Conservation (phyloP, 1,140 invertebrate species). For the Acromyrmex heyeri region DNA sequence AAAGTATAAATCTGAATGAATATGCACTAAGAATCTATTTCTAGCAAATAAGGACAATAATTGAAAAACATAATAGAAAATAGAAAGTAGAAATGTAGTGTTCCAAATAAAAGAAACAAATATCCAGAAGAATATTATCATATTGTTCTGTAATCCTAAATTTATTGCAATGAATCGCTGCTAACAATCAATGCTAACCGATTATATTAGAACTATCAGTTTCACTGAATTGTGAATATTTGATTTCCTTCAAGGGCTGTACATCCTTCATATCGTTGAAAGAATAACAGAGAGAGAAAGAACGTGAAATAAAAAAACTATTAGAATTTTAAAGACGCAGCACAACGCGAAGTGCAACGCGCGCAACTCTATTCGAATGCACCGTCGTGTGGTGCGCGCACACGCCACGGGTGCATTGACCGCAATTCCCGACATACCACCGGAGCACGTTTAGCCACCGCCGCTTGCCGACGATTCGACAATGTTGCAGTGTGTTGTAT, state of each 20-base stretch:
- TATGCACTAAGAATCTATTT: not conserved
- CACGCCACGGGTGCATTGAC: slow-evolving; percentile 56
- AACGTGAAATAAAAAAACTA: not conserved
- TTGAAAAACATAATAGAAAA: not conserved
- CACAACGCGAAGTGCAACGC: slow-evolving; percentile 18
- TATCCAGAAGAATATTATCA: slow-evolving; percentile 17
- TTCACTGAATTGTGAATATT: not conserved
- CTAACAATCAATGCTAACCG: too few relatives aligned
- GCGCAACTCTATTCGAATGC: slow-evolving; percentile 48
- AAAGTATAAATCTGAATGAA: not conserved
- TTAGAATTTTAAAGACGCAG: not conserved
- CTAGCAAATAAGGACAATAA: not conserved
- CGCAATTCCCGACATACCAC: slow-evolving; percentile 53
- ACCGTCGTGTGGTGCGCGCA: slow-evolving; percentile 22
- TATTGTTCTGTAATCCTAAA: not conserved
- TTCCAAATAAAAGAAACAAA: slow-evolving; percentile 49
- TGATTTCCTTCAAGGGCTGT: not conserved
- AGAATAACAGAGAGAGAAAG: not conserved
- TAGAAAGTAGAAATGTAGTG: not conserved
- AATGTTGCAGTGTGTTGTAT: slow-evolving; percentile 17
- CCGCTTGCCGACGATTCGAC: slow-evolving; percentile 39
- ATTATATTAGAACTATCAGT: not conserved
- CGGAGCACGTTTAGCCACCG: slow-evolving; percentile 41
- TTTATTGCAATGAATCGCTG: not conserved
- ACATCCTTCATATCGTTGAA: not conserved